Evolutionary conservation across 2,797 vertebrate genomes (phyloP), one percentile per base, ranked within the genome.

Genomic region (Kryptopterus vitreolus): DNA sequence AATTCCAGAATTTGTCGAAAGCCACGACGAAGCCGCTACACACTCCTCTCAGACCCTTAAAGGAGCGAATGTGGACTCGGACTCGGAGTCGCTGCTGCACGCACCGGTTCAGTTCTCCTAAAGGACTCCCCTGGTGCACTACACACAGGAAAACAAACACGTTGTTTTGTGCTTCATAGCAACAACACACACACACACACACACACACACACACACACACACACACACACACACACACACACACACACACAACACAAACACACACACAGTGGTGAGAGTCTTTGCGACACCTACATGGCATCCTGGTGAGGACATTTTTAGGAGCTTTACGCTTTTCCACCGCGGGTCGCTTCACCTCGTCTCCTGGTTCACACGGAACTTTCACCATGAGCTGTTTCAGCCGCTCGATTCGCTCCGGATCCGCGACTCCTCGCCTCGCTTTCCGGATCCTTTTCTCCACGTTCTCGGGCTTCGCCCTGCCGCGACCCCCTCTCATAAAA

Each of bases 1-100:
- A 95, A 91, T 99, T 99, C 98, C 98, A 99, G 91, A 97, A 99
- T 88, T 98, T 99, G 93, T 99, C 98, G 55, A 99, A 99, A 22
- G 98, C 97, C 50, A 99, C 95, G 3, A 99, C 88, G 77, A 98
- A 99, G 74, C 98, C 98, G 0, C 95, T 95, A 88, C 98, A 99
- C 73, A 99, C 95, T 0, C 98, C 98, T 2, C 98, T 93, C 53
- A 99, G 94, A 0, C 98, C 98, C 86, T 98, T 98, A 89, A 99
- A 99, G 69, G 96, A 98, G 84, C 98, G 94, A 85, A 98, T 95
- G 85, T 99, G 97, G 86, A 99, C 97, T 31, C 94, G 95, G 82
- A 99, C 95, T 76, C 95, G 91, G 66, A 99, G 92, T 31, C 94
- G 94, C 62, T 97, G 95, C 82, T 95, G 91, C 22, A 99, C 94